Evolutionary conservation across 2,888 invertebrate species (phyloP), one percentile per base, ranked within the genome.

Genomic region (Selenia dentaria): DNA sequence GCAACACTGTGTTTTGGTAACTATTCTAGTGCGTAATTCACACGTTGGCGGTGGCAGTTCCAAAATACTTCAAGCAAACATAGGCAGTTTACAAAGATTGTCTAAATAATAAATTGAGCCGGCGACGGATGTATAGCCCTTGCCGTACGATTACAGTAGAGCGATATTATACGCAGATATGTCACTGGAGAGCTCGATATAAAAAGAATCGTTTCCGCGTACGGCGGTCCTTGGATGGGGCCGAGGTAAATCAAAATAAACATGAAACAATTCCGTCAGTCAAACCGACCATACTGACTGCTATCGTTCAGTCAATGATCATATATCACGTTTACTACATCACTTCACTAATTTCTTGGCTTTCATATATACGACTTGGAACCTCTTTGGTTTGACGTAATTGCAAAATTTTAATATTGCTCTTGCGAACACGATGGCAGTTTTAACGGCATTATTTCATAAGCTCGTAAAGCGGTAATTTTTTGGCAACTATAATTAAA

Each of bases 31-130:
- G 69, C 75, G 78, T 72, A 74, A 74, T 75, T 79, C 74, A 71
- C 75, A 74, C 71, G 65, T 70, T 71, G 67, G 64, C 63, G 66
- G 65, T 62, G 67, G 64, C 61, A 62, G 65, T 79, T 83, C 72
- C 70, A 75, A 84, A 87, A 86, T 86, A 87, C 78, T 74, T 59
- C 66, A 51, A 55, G 51, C 70, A 74, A 78, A 76, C 76, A 77
- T 55, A 66, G 67, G 62, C 57, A 57, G 66, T 70, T 71, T 64
- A 64, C 71, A 60, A 64, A 74, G 81, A 72, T 78, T 79, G 83
- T 76, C 79, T 64, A 74, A 81, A 83, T 85, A 85, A 81, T 74
- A 82, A 79, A 83, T 81, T 68, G 56, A 48, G 28, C 45, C 50
- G 74, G 70, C 69, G 80, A 82, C 77, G 76, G 82, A 83, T 78